Evolutionary conservation across 2,797 vertebrate genomes (phyloP).

Genomic region (Loriculus beryllinus): DNA sequence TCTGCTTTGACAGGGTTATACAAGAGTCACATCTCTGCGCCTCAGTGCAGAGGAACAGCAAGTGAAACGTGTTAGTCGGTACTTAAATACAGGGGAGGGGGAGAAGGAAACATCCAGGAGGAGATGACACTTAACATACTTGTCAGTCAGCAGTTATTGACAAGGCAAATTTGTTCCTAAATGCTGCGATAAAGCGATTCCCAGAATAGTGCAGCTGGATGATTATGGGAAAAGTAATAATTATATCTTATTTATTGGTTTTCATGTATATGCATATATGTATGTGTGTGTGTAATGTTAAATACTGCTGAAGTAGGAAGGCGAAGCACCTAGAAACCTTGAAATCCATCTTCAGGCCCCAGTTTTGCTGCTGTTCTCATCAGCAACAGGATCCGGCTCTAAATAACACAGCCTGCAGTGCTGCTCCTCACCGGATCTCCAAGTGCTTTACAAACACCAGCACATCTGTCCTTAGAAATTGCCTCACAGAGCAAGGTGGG

Average conservation of each 20-base stretch:
- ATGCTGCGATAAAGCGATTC: constrained; percentile 48
- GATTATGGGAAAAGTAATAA: constrained; percentile 57
- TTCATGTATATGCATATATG: not conserved
- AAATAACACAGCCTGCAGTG: not conserved
- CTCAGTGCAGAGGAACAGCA: not conserved
- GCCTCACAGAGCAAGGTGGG: not conserved
- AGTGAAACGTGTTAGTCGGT: not conserved
- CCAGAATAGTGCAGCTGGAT: constrained; percentile 55
- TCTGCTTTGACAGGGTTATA: not conserved
- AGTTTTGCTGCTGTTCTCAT: not conserved
- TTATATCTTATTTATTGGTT: not conserved
- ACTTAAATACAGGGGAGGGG: not conserved
- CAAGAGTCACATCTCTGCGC: not conserved
- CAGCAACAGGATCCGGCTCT: not conserved
- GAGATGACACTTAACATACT: not conserved
- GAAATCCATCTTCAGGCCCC: not conserved
- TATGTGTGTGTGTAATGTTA: not conserved
- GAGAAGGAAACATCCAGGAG: not conserved
- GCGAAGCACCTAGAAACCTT: not conserved
- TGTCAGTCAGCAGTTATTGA: constrained; percentile 52
- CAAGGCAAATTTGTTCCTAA: constrained; percentile 63
- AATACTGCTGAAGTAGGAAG: not conserved
- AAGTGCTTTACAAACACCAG: not conserved
- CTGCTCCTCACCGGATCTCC: not conserved
- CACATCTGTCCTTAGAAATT: not conserved